These are phyloP conservation scores for Pinna nobilis DNA, from an alignment of 1,140 invertebrate species.

Conservation along the genomic window DNA sequence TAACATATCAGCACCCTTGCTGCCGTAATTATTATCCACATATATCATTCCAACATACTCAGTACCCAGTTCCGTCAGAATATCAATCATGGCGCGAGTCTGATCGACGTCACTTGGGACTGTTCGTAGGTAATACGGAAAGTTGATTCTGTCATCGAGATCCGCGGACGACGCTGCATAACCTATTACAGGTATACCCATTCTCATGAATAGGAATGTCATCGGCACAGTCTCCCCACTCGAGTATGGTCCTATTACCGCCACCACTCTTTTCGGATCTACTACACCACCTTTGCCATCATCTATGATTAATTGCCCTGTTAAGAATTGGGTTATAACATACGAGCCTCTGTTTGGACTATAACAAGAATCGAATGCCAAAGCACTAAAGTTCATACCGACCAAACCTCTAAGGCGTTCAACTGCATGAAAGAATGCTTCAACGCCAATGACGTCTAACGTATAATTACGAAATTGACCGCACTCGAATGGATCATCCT, in stretches of 20 bases:
- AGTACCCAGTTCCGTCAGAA: conserved; percentile 76
- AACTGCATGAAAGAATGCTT: conserved; percentile 61
- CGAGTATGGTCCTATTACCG: conserved; percentile 57
- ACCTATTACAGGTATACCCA: conserved; percentile 79
- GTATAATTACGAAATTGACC: conserved; percentile 41
- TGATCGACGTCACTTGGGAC: conserved; percentile 76
- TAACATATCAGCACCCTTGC: conserved; percentile 59
- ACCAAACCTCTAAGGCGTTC: conserved; percentile 43
- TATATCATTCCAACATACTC: conserved; percentile 64
- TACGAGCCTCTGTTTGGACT: conserved; percentile 49
- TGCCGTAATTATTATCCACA: conserved; percentile 77
- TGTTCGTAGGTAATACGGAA: conserved; percentile 67
- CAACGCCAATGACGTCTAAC: conserved; percentile 52
- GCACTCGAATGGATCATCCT: conserved; percentile 52
- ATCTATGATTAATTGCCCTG: conserved; percentile 40
- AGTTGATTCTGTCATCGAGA: conserved; percentile 65
- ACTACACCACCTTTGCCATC: conserved; percentile 16
- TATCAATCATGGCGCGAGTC: conserved; percentile 83
- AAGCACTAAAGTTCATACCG: conserved; percentile 57
- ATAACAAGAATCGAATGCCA: conserved; percentile 69
- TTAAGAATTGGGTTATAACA: conserved; percentile 55
- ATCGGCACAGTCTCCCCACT: conserved; percentile 60
- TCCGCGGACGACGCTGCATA: conserved; percentile 63
- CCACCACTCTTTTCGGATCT: conserved; percentile 53
- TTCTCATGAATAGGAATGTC: conserved; percentile 49